Evolutionary conservation across 2,888 invertebrate species (phyloP).

Genomic region (Exocentrus adspersus): DNA sequence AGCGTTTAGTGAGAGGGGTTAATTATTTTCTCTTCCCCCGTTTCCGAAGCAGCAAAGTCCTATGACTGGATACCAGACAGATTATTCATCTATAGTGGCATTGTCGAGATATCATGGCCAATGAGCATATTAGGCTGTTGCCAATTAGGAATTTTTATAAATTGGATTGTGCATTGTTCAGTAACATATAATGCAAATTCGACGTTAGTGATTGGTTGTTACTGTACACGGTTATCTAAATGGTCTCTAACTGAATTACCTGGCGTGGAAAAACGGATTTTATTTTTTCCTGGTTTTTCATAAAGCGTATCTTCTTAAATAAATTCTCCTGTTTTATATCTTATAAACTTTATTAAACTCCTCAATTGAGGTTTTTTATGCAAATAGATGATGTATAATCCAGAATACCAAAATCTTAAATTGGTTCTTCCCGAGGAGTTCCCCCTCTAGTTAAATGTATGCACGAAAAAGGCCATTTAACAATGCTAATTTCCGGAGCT

Average conservation of each 20-base stretch:
- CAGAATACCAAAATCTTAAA: constrained; percentile 26
- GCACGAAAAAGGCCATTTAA: constrained; percentile 27
- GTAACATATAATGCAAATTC: too few relatives aligned
- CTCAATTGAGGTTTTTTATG: constrained; percentile 22
- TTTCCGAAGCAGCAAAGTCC: background rate
- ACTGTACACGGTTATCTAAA: too few relatives aligned
- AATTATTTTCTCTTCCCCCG: background rate
- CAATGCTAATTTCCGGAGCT: constrained; percentile 27
- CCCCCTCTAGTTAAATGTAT: constrained; percentile 16
- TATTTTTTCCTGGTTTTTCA: too few relatives aligned
- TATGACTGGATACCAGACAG: too few relatives aligned
- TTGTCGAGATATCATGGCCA: too few relatives aligned
- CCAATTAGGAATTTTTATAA: too few relatives aligned
- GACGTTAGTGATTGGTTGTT: too few relatives aligned
- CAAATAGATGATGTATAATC: constrained; percentile 19
- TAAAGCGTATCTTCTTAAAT: background rate
- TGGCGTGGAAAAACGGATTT: too few relatives aligned
- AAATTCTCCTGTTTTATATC: background rate
- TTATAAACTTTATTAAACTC: constrained; percentile 14
- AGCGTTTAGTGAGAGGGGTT: constrained; percentile 4
- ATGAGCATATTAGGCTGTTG: too few relatives aligned
- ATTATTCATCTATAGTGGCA: too few relatives aligned
- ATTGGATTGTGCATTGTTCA: too few relatives aligned
- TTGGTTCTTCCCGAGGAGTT: constrained; percentile 15
- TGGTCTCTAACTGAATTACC: too few relatives aligned